Evolutionary conservation across 2,113 vertebrate genomes (phyloP).

Genomic region (Archilochus colubris): DNA sequence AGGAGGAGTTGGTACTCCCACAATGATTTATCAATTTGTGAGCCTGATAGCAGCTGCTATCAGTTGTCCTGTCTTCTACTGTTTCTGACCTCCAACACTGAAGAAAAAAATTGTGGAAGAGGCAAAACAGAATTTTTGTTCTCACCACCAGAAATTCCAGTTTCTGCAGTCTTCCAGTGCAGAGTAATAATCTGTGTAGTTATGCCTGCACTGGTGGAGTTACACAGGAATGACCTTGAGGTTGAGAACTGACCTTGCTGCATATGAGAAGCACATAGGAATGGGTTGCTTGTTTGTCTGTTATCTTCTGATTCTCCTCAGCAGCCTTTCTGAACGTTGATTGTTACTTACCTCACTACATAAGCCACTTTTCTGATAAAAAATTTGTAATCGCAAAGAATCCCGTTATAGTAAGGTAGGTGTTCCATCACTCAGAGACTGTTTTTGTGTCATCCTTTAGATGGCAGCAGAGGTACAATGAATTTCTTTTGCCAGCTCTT

Average conservation of each 20-base stretch:
- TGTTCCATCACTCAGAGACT: background rate
- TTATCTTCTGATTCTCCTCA: background rate
- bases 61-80: background rate
- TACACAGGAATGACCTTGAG: background rate
- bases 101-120: background rate
- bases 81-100: background rate
- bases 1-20: background rate
- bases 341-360: background rate
- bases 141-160: background rate
- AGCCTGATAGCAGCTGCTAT: rapidly evolving
- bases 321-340: background rate
- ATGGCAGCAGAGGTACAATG: background rate
- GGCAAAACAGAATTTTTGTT: background rate
- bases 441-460: background rate
- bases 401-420: background rate
- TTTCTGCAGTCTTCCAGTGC: background rate
- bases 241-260: no score
- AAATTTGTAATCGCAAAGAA: background rate
- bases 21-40: background rate
- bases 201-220: rapidly evolving
- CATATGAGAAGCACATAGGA: no score
- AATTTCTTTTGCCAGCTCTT: background rate
- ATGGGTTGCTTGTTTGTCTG: background rate
- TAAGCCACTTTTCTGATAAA: background rate
- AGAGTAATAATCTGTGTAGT: background rate